Base-by-base conservation (phyloP, 2,888 invertebrate genomes). In the Melipona beecheii region DNA sequence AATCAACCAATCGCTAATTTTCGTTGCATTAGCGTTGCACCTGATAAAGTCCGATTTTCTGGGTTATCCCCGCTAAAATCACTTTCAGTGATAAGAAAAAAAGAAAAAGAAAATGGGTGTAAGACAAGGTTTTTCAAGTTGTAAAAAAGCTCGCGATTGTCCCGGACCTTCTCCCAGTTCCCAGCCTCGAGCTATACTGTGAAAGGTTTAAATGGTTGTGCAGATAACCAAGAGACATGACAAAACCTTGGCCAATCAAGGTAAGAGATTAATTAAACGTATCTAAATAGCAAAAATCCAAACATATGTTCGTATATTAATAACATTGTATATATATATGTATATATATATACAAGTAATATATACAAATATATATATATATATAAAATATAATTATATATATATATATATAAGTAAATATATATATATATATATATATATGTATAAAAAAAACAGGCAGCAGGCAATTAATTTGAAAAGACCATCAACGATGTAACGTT, bases 391-490 rank as follows among this genome's bases (percentile, higher is more conserved):
- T n/a, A n/a, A n/a, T n/a, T 24, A 36, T 36, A 71, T 54, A 54
- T 75, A 65, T 71, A 56, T 81, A 56, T 75, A 62, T 75, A 88
- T 52, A 36, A 36, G 62, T 66, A 54, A 72, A 60, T 71, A 62
- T 81, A 56, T 75, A 62, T 75, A 90, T 24, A n/a, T 71, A 50
- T 36, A 49, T 27, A 62, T 60, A 54, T 75, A 65, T 66, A 66
- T 75, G 36, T 50, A 27, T 58, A 58, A 24, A 60, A 19, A 71
- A 90, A 92, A 91, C 93, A 94, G 92, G 94, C 94, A 94, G 92
- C 94, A 94, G 92, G 93, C 94, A 94, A 90, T 93, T 92, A 91
- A 90, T 91, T 89, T 87, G 86, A 90, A 91, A 90, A 65, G 65
- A 92, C 91, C 91, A 91, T 93, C 89, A 90, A 92, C 86, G 87